Evolutionary conservation across 2,113 vertebrate species (phyloP), one percentile per base, ranked within the genome.

Genomic region (Periophthalmodon schlosseri): DNA sequence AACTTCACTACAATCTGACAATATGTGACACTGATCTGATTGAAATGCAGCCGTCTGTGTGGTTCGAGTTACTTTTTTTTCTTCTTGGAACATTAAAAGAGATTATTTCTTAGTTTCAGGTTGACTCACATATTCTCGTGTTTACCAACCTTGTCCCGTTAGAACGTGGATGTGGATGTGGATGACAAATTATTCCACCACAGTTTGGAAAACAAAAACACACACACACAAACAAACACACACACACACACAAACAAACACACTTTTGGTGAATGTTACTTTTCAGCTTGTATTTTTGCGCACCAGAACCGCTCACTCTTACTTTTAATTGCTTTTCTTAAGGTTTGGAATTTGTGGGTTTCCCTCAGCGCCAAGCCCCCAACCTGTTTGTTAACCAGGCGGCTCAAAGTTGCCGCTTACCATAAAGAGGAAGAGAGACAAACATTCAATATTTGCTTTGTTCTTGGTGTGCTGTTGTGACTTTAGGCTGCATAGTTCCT

Each of bases 401-500:
- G 70, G 87, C 78, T 77, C 77, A 86, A 86, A 86, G 79, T 72
- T 85, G 84, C 87, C 88, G 83, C 83, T 90, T 86, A 77, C 86
- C 86, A 91, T 93, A 87, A 93, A 90, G 90, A 28, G 87, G 69
- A 83, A 87, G 84, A 84, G 86, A 85, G 87, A 91, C 90, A 92
- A 88, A 90, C 86, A 86, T 88, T 86, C 75, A 93, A 93, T 93
- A 93, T 94, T 93, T 93, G 88, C 87, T 76, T 83, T 76, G 79
- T 86, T 82, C 84, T 84, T 89, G 84, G 52, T 86, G 75, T 21
- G 78, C 69, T 81, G 84, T 86, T 92, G 91, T 69, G 83, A 91
- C 86, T 88, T 84, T 65, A 74, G 80, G 76, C 83, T 74, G 16
- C 79, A 89, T 91, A 87, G 86, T 90, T 91, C 73, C 84, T 70